A percentile compares a stretch with the other conserved stretches of the same genome.
These are phyloP conservation scores for Heliopora coerulea DNA, from an alignment of 92 coral and sea anemone species.

Conservation along the genomic window DNA sequence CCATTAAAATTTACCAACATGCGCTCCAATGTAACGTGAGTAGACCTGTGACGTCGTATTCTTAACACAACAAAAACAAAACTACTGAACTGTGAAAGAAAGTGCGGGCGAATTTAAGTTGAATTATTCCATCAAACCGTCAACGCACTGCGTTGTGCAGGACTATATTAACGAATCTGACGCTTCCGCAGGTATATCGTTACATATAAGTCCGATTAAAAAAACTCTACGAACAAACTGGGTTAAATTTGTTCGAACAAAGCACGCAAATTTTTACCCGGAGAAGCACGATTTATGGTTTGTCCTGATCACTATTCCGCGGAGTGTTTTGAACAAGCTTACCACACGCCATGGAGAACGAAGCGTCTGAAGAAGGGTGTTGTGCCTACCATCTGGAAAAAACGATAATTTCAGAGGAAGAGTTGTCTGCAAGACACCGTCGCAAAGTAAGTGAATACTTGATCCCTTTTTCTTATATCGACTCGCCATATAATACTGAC, in stretches of 20 bases:
- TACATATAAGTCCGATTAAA: conserved; percentile 8
- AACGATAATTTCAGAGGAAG: conserved; percentile 3
- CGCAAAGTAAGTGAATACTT: conserved; percentile 22
- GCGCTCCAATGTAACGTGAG: not conserved
- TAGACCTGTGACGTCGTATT: conserved; percentile 8
- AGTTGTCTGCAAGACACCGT: conserved; percentile 24
- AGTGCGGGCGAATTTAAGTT: not conserved
- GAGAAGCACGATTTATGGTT: conserved; percentile 20
- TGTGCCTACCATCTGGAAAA: conserved; percentile 30
- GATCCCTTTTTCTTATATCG: not conserved
- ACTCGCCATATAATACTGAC: not conserved
- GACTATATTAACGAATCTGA: conserved; percentile 5
- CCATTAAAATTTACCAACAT: not conserved
- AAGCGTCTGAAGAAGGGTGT: not conserved
- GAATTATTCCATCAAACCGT: not conserved
- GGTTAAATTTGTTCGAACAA: conserved; percentile 22
- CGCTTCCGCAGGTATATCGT: not conserved
- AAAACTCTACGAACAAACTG: not conserved
- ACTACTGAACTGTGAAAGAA: not conserved
- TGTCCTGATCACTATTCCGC: conserved; percentile 25
- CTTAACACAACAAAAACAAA: conserved; percentile 6
- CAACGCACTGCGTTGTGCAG: conserved; percentile 24
- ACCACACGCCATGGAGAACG: not conserved
- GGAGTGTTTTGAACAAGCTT: conserved; percentile 11
- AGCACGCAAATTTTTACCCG: conserved; percentile 17